Percentiles rank a stretch among this genome's conserved stretches.
These are phyloP conservation scores for Watsonalla cultraria DNA, from an alignment of 2,888 invertebrate genomes.

Conservation along the genomic window DNA sequence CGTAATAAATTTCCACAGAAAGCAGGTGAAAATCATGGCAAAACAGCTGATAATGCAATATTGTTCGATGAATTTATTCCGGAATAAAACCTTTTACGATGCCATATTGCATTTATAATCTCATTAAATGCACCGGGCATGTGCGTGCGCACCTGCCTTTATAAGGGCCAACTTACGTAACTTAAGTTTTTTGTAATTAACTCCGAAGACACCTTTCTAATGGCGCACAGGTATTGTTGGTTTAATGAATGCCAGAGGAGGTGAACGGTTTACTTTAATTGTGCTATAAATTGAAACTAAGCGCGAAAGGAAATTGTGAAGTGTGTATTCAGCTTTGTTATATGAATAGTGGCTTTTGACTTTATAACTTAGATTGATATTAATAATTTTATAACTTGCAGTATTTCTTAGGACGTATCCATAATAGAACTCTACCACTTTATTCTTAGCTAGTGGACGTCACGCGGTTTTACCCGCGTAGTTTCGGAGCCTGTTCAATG, in stretches of 20 bases:
- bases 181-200: slow-evolving; percentile 29
- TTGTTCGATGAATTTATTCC: slow-evolving; percentile 10
- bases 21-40: neutral
- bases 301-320: neutral
- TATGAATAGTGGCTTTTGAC: neutral
- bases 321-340: neutral
- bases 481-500: no score
- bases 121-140: slow-evolving; percentile 52
- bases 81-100: slow-evolving; percentile 15
- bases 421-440: no score
- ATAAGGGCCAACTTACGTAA: slow-evolving; percentile 33
- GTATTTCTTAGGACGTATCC: no score
- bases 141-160: slow-evolving; percentile 42
- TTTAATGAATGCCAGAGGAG: neutral
- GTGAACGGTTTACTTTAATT: neutral
- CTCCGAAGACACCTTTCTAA: slow-evolving; percentile 16
- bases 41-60: slow-evolving; percentile 9
- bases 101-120: slow-evolving; percentile 66
- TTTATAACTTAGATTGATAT: neutral
- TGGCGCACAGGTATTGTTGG: neutral
- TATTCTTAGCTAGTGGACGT: no score
- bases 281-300: neutral
- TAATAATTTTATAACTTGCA: no score
- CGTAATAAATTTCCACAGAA: neutral
- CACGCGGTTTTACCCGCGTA: no score